Conservation (phyloP, 2,797 vertebrate species). For the Muraenolepis orangiensis region DNA sequence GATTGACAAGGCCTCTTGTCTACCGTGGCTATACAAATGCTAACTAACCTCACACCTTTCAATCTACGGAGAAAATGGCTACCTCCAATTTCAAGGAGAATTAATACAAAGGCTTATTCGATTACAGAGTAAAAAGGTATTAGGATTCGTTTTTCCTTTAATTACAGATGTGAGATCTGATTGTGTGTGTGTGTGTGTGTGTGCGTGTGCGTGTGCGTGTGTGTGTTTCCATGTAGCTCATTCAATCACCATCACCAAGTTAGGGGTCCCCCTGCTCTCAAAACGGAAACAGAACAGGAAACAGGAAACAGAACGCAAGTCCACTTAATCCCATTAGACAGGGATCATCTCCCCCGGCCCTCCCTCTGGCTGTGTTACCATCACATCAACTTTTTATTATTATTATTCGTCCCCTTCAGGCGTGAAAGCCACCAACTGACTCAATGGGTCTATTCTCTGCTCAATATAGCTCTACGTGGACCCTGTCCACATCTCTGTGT, state of each 20-base stretch:
- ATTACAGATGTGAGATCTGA: not conserved
- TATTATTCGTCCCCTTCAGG: not conserved
- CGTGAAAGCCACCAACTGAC: not conserved
- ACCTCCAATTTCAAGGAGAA: not conserved
- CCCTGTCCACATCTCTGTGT: not conserved
- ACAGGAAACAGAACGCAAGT: not conserved
- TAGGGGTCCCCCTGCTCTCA: not conserved
- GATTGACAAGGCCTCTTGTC: not conserved
- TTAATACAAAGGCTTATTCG: not conserved
- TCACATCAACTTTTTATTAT: not conserved
- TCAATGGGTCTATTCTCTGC: not conserved
- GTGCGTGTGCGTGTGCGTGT: not conserved
- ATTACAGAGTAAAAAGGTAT: not conserved
- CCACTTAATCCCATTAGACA: not conserved
- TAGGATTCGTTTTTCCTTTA: not conserved
- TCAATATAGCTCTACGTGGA: not conserved
- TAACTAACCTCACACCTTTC: not conserved
- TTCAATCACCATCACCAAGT: not conserved
- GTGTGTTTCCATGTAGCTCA: not conserved
- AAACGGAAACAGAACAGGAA: not conserved
- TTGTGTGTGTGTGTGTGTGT: not conserved
- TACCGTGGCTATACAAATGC: not conserved
- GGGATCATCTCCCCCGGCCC: not conserved
- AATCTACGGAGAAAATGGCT: not conserved
- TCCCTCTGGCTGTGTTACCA: not conserved